phyloP scores from a whole-genome alignment of 2,888 invertebrate genomes.

The Empis livida region DNA sequence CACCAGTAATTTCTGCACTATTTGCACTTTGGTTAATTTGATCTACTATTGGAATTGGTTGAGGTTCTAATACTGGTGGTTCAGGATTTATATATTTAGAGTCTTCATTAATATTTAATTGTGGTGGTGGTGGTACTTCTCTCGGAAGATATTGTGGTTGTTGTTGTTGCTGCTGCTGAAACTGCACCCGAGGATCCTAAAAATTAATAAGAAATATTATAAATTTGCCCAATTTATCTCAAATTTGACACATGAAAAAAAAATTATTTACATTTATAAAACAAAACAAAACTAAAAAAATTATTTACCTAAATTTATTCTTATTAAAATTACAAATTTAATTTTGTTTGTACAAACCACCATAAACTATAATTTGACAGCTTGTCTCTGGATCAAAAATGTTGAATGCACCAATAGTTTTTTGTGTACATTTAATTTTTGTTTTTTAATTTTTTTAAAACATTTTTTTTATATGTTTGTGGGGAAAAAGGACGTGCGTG shows the following conservation, averaged over 20 bases:
- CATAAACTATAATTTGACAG: background rate
- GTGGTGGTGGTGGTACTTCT: background rate
- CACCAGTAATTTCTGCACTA: background rate
- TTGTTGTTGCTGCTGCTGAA: background rate
- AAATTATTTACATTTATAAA: background rate
- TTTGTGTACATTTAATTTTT: background rate
- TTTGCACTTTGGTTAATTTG: background rate
- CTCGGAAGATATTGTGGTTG: constrained; percentile 5
- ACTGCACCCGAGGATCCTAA: background rate
- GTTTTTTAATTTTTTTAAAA: background rate
- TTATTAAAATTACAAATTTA: background rate
- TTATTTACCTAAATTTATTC: background rate
- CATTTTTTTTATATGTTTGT: too few species aligned
- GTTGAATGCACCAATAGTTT: background rate
- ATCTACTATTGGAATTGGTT: background rate
- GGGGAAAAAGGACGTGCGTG: background rate
- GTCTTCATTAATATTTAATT: too few species aligned
- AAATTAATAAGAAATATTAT: background rate
- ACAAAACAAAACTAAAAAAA: background rate
- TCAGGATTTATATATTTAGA: background rate
- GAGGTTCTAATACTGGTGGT: background rate
- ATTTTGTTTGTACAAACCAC: background rate
- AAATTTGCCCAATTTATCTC: background rate
- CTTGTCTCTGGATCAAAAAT: too few species aligned
- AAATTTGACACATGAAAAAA: background rate